These are phyloP conservation scores for Trichogramma evanescens DNA, from an alignment of 2,888 invertebrate species.

Conservation along the genomic window DNA sequence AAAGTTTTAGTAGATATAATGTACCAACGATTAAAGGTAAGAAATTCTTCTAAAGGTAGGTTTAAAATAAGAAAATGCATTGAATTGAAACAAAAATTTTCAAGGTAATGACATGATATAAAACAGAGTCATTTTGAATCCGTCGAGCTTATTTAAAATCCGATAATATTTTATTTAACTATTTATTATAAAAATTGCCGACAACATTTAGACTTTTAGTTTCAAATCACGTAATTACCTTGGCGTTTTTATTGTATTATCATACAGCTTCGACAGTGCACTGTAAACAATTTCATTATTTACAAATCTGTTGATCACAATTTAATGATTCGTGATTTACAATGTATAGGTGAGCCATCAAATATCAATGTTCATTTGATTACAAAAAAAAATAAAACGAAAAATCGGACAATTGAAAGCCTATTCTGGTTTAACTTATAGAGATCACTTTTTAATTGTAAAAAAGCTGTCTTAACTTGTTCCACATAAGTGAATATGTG, in stretches of 20 bases:
- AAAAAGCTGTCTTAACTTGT: neutral
- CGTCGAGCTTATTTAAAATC: neutral
- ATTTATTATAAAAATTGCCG: neutral
- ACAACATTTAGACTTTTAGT: slow-evolving; percentile 1
- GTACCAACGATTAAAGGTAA: too few relatives aligned
- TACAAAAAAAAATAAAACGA: too few relatives aligned
- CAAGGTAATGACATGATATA: neutral
- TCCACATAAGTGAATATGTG: too few relatives aligned
- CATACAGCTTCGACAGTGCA: slow-evolving; percentile 11
- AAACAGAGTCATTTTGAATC: neutral
- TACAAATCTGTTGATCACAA: slow-evolving; percentile 5
- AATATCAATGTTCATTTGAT: too few relatives aligned
- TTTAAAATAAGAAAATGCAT: too few relatives aligned
- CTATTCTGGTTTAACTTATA: neutral
- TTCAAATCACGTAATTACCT: neutral
- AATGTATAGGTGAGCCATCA: neutral
- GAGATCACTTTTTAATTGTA: slow-evolving; percentile 3
- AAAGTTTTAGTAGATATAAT: too few relatives aligned
- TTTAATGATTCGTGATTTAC: slow-evolving; percentile 1
- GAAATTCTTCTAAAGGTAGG: too few relatives aligned
- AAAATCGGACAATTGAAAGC: slow-evolving; percentile 6
- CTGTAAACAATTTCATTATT: slow-evolving; percentile 9
- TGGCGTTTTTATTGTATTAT: slow-evolving; percentile 11
- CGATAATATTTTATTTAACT: neutral
- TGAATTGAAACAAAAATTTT: too few relatives aligned